A percentile compares a stretch with the other conserved stretches of the same genome.
Conservation (phyloP, 2,113 vertebrate species). For the Aegotheles bennettii region DNA sequence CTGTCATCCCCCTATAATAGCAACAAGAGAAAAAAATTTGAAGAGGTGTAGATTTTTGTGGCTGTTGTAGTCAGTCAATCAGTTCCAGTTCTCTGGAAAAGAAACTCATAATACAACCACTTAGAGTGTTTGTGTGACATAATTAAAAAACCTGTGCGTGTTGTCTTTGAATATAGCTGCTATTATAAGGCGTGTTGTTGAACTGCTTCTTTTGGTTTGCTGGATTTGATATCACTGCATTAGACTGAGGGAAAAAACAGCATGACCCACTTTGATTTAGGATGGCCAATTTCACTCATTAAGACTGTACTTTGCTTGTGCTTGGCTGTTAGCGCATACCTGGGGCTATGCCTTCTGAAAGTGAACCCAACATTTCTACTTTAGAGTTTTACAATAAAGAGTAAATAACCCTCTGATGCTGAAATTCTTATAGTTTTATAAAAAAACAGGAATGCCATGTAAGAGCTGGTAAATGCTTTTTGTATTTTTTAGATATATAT, state of each 20-base stretch:
- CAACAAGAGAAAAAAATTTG: not conserved
- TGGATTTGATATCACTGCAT: not conserved
- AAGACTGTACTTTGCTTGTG: not conserved
- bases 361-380: not conserved
- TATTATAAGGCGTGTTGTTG: not conserved
- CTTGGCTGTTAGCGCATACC: not conserved
- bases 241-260: not conserved
- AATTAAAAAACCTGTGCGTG: not conserved
- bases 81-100: not conserved
- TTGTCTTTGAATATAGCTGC: not conserved
- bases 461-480: not conserved
- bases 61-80: not conserved
- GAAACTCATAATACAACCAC: not conserved
- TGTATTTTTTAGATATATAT: not conserved
- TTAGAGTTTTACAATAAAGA: not conserved
- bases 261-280: constrained; percentile 2
- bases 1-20: not conserved
- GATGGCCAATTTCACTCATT: not conserved
- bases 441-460: not conserved
- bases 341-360: not conserved
- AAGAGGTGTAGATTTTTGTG: constrained; percentile 6
- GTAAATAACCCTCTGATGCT: not conserved
- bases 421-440: not conserved
- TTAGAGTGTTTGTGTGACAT: not conserved
- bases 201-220: not conserved